Conservation (phyloP, 2,888 invertebrate genomes). For the Drosophila neonasuta region DNA sequence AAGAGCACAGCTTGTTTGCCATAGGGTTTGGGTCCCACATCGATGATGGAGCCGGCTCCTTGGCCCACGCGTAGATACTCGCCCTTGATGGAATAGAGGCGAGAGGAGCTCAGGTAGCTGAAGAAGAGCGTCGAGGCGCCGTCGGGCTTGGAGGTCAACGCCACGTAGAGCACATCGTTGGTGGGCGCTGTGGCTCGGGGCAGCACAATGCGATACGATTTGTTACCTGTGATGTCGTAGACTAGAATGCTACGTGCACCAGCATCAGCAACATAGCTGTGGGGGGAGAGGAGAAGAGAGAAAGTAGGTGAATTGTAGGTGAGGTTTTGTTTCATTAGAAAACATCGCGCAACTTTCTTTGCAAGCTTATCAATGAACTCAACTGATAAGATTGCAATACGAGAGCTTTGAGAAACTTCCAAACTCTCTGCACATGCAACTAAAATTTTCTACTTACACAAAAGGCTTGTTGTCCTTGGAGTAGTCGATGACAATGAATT, state of each 20-base stretch:
- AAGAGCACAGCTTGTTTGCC: constrained; percentile 84
- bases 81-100: constrained; percentile 84
- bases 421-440: neutral
- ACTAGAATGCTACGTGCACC: constrained; percentile 82
- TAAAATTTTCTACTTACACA: constrained; percentile 74
- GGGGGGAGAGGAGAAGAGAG: neutral
- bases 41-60: constrained; percentile 84
- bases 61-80: constrained; percentile 84
- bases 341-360: neutral
- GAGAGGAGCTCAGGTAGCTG: constrained; percentile 84
- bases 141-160: constrained; percentile 83
- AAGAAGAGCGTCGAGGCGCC: constrained; percentile 84
- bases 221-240: constrained; percentile 83
- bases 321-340: neutral
- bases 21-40: constrained; percentile 84
- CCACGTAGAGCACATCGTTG: constrained; percentile 85
- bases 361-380: neutral
- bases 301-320: too few species aligned
- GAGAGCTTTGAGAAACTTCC: neutral
- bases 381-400: constrained; percentile 3
- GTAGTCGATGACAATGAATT: constrained; percentile 85
- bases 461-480: constrained; percentile 83
- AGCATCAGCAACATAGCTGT: constrained; percentile 80
- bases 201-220: constrained; percentile 84
- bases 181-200: constrained; percentile 83